Conservation (phyloP, 2,888 invertebrate genomes). For the Pollenia amentaria region DNA sequence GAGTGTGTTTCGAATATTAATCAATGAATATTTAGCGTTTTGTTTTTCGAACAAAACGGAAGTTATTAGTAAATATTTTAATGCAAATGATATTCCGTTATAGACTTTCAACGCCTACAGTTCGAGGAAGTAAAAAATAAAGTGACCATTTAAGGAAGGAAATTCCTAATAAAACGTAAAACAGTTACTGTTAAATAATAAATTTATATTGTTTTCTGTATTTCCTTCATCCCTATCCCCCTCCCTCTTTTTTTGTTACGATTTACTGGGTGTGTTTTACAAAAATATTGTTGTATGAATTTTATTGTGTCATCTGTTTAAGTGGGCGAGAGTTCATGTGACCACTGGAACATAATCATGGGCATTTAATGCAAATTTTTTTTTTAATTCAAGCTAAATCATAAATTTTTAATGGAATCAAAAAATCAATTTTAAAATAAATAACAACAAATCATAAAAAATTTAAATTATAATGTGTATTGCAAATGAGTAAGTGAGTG, state of each 20-base stretch:
- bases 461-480: constrained; percentile 53
- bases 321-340: not conserved
- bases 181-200: constrained; percentile 45
- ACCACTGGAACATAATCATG: constrained; percentile 46
- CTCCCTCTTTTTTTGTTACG: not conserved
- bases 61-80: constrained; percentile 45
- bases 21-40: constrained; percentile 35
- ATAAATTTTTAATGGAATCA: constrained; percentile 44
- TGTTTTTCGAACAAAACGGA: constrained; percentile 36
- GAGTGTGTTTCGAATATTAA: constrained; percentile 37
- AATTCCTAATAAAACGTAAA: constrained; percentile 61
- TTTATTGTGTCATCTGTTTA: not conserved
- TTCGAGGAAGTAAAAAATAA: constrained; percentile 33
- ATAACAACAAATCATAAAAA: constrained; percentile 49
- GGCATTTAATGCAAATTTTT: constrained; percentile 6
- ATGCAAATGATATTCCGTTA: constrained; percentile 60
- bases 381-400: not conserved
- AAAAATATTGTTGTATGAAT: not conserved
- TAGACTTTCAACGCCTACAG: constrained; percentile 62
- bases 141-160: constrained; percentile 49
- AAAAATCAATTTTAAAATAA: constrained; percentile 31
- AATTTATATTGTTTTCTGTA: not conserved
- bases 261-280: not conserved
- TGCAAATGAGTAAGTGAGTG: constrained; percentile 17
- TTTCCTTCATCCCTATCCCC: not conserved